These are phyloP conservation scores for Ceraclea dissimilis DNA, from an alignment of 2,888 invertebrate species.

Conservation along the genomic window DNA sequence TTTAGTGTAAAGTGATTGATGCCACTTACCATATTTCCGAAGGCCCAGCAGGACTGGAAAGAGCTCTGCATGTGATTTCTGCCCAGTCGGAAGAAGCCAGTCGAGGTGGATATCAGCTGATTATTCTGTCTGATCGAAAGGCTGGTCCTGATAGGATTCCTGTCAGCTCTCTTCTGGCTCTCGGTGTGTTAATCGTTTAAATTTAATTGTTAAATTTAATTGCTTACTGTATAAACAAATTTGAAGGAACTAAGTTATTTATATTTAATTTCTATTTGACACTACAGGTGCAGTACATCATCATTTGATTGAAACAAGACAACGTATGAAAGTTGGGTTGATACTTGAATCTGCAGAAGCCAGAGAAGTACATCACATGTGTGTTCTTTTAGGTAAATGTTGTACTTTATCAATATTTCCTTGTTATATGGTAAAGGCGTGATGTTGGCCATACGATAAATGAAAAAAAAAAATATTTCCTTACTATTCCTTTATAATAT, in stretches of 20 bases:
- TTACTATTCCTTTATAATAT: no score
- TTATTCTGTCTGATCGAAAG: slow-evolving; percentile 78
- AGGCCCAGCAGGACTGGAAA: slow-evolving; percentile 67
- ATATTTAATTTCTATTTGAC: slow-evolving; percentile 18
- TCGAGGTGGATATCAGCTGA: slow-evolving; percentile 66
- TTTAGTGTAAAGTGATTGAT: slow-evolving; percentile 71
- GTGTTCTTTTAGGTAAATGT: slow-evolving; percentile 73
- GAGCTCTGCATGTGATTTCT: slow-evolving; percentile 74
- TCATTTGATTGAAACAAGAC: slow-evolving; percentile 86
- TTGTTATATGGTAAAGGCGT: no score
- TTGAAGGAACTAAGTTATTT: no score
- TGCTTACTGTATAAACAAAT: neutral
- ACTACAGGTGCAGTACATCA: slow-evolving; percentile 88
- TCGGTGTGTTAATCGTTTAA: slow-evolving; percentile 42
- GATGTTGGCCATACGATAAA: no score
- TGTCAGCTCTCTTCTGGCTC: slow-evolving; percentile 72
- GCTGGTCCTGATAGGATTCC: slow-evolving; percentile 60
- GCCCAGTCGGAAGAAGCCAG: slow-evolving; percentile 77
- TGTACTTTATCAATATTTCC: neutral
- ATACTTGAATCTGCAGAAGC: slow-evolving; percentile 96
- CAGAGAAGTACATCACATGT: slow-evolving; percentile 92
- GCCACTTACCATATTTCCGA: slow-evolving; percentile 76
- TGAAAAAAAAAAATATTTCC: neutral
- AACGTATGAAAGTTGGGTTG: slow-evolving; percentile 93
- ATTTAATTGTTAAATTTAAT: no score